Evolutionary conservation across 2,888 invertebrate genomes (phyloP).

Genomic region (Cistogaster globosa): DNA sequence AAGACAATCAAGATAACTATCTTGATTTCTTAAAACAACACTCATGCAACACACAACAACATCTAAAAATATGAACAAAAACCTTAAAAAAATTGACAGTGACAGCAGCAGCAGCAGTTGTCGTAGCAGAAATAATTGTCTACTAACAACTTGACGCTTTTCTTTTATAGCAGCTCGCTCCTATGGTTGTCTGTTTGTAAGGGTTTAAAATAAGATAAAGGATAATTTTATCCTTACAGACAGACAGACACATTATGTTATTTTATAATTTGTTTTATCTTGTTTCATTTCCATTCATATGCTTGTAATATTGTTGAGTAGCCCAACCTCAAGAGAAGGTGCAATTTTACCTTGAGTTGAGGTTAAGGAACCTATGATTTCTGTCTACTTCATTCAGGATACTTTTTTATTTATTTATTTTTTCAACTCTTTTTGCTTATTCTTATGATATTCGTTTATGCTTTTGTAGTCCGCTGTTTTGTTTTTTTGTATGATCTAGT

Average conservation of each 20-base stretch:
- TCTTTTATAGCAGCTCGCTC: conserved; percentile 12
- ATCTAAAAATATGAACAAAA: conserved; percentile 42
- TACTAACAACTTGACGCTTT: conserved; percentile 73
- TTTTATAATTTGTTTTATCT: conserved; percentile 51
- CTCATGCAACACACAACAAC: conserved; percentile 10
- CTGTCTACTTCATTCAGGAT: conserved; percentile 50
- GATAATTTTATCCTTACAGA: conserved; percentile 65
- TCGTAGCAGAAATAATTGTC: conserved; percentile 75
- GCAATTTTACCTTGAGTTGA: conserved; percentile 73
- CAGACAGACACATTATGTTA: conserved; percentile 59
- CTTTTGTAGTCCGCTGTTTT: conserved; percentile 24
- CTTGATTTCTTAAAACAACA: conserved; percentile 67
- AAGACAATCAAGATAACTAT: conserved; percentile 78
- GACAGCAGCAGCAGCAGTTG: conserved; percentile 33
- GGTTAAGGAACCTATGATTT: conserved; percentile 75
- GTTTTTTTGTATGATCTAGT: conserved; percentile 12
- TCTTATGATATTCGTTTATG: conserved; percentile 34
- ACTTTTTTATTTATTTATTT: conserved; percentile 25
- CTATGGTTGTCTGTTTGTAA: conserved; percentile 1
- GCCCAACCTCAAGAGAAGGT: conserved; percentile 62
- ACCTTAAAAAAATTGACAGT: conserved; percentile 29
- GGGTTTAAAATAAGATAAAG: conserved; percentile 55
- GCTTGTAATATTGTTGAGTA: conserved; percentile 53
- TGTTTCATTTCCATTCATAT: conserved; percentile 53
- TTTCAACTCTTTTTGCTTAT: conserved; percentile 63